Percentiles rank a stretch among this genome's conserved stretches.
phyloP scores from a whole-genome alignment of 2,797 vertebrate genomes.

The Siniperca obscura region DNA sequence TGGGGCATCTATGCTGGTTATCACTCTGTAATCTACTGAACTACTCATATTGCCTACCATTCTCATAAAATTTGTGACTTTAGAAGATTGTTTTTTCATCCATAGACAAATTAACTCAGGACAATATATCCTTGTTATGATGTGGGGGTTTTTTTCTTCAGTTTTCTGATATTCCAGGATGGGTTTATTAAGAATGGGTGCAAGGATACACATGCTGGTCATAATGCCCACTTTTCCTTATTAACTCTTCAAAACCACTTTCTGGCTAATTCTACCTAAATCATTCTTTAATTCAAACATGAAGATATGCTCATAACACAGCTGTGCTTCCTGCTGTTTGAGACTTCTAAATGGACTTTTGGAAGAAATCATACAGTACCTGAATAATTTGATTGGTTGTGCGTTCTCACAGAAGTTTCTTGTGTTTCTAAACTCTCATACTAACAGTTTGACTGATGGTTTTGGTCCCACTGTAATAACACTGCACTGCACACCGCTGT shows the following conservation, averaged over 20 bases:
- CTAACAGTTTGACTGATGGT: constrained; percentile 76
- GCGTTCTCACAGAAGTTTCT: constrained; percentile 61
- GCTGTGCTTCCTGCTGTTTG: constrained; percentile 51
- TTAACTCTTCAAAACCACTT: constrained; percentile 80
- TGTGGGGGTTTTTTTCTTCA: constrained; percentile 25
- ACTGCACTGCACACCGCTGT: constrained; percentile 25
- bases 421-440: constrained; percentile 63
- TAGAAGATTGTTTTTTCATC: constrained; percentile 72
- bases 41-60: constrained; percentile 81
- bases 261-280: constrained; percentile 76
- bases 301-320: constrained; percentile 70
- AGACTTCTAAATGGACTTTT: constrained; percentile 77
- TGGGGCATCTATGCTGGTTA: constrained; percentile 79
- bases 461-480: constrained; percentile 57
- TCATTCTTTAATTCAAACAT: constrained; percentile 78
- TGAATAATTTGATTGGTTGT: constrained; percentile 72
- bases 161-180: constrained; percentile 65
- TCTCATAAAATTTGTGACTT: constrained; percentile 85
- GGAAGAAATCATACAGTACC: constrained; percentile 63
- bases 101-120: constrained; percentile 84
- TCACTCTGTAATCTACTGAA: constrained; percentile 87
- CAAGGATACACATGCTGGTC: constrained; percentile 65
- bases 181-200: constrained; percentile 75
- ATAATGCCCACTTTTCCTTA: constrained; percentile 77
- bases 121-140: constrained; percentile 81